These are phyloP conservation scores for Upupa epops DNA, from an alignment of 2,113 vertebrate genomes.

Conservation along the genomic window DNA sequence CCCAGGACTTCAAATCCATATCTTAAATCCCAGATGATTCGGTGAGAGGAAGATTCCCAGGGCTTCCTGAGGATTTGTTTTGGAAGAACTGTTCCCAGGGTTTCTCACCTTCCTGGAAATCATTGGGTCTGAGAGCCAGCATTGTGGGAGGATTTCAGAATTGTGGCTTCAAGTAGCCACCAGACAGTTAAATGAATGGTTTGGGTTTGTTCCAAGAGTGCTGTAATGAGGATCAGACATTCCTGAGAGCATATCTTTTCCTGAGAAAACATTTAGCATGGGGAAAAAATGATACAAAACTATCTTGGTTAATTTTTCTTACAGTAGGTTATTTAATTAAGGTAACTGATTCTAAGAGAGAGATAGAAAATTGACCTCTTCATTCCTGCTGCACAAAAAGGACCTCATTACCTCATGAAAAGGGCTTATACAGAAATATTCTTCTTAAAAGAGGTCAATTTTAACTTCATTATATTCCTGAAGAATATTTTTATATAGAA, in stretches of 20 bases:
- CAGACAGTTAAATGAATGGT: not conserved
- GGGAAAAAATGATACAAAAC: not conserved
- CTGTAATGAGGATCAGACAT: not conserved
- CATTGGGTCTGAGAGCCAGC: not conserved
- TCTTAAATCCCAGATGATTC: not conserved
- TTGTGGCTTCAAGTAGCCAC: not conserved
- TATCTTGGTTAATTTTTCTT: not conserved
- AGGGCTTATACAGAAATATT: not conserved
- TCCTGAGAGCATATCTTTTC: not conserved
- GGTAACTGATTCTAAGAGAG: not conserved
- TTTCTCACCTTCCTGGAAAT: constrained; percentile 1
- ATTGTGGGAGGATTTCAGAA: not conserved
- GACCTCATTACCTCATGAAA: not conserved
- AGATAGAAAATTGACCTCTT: not conserved
- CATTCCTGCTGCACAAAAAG: not conserved
- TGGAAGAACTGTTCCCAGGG: not conserved
- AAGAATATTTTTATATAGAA: not conserved
- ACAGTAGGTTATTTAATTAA: not conserved
- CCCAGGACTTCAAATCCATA: not conserved
- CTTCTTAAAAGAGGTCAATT: not conserved
- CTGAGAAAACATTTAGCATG: not conserved
- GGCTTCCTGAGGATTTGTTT: not conserved
- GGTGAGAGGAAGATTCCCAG: not conserved
- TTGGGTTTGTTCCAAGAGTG: not conserved
- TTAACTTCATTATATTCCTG: not conserved